Evolutionary conservation across 2,113 vertebrate genomes (phyloP), one percentile per base, ranked within the genome.

Genomic region (Vanacampus margaritifer): DNA sequence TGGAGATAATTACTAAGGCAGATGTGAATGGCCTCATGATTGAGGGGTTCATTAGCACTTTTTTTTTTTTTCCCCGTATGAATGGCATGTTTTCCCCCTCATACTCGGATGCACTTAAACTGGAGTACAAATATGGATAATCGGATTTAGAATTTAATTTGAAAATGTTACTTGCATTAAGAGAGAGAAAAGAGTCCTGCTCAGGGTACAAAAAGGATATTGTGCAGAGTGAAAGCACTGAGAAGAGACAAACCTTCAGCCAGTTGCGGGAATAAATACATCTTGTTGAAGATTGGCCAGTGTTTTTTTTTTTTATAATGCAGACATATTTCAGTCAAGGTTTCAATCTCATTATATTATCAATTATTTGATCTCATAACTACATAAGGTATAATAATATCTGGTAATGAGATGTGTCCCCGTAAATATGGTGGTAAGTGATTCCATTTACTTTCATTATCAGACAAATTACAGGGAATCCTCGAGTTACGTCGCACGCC

Each of bases 41-140:
- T 86, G 82, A 87, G 73, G 66, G 73, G 68, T 72, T 78, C 75
- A 76, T 84, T 81, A 71, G 63, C 69, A 75, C 54, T 32, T 16
- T 41, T 41, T 2, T 2, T 3, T 10, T 41, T 10, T 13, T 16
- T 19, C 17, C 6, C 17, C 26, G 23, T 63, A 26, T 64, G 43
- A 46, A 64, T 60, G 14, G 14, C 35, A 37, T 37, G 41, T 46
- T 46, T 48, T 23, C 5, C 5, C 61, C 45, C 26, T 21, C 16
- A 14, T n/a, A 21, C 43, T 48, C 43, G 32, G 48, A 32, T 5
- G 28, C 23, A 35, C 10, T 48, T 32, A 50, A 35, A 36, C 60
- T 16, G 48, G 43, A 61, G 57, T 64, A 69, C 45, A 37, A 65
- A 73, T 71, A 68, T 23, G 64, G 41, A 78, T 59, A 48, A 39